phyloP scores from a whole-genome alignment of 2,797 vertebrate genomes.

The Eleutherodactylus coqui region DNA sequence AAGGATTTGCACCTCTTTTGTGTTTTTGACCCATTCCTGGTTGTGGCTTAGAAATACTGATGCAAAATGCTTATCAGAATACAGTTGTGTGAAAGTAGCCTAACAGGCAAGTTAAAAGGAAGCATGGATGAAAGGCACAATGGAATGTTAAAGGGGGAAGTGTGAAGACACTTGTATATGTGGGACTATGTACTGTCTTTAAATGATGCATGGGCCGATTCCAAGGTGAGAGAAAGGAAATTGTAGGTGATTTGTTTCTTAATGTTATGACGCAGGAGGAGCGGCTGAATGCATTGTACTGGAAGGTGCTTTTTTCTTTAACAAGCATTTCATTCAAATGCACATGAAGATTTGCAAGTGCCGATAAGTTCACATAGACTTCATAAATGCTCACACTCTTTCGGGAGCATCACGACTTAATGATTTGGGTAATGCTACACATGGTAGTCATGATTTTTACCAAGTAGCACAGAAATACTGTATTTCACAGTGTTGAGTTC shows the following conservation, averaged over 20 bases:
- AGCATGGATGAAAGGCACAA: conserved; percentile 1
- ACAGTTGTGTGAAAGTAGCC: too few relatives aligned
- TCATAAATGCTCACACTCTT: not conserved
- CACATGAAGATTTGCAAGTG: conserved; percentile 28
- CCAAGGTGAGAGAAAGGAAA: conserved; percentile 41
- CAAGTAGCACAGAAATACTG: too few relatives aligned
- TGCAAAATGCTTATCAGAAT: not conserved
- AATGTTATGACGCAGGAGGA: conserved; percentile 6
- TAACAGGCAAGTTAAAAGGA: not conserved
- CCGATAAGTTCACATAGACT: not conserved
- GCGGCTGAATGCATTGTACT: not conserved
- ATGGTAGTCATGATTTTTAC: too few relatives aligned
- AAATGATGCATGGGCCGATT: not conserved
- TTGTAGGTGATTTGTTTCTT: conserved; percentile 37
- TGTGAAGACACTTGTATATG: conserved; percentile 12
- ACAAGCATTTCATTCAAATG: not conserved
- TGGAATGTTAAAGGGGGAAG: not conserved
- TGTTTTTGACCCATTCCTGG: too few relatives aligned
- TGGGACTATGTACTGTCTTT: conserved; percentile 3
- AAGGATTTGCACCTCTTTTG: too few relatives aligned
- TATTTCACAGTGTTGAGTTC: too few relatives aligned
- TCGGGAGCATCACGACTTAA: not conserved
- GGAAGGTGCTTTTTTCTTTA: not conserved
- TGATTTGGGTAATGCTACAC: too few relatives aligned
- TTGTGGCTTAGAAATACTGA: not conserved